Base-by-base conservation (phyloP, 2,113 vertebrate species). In the Protomyctophum bolini region DNA sequence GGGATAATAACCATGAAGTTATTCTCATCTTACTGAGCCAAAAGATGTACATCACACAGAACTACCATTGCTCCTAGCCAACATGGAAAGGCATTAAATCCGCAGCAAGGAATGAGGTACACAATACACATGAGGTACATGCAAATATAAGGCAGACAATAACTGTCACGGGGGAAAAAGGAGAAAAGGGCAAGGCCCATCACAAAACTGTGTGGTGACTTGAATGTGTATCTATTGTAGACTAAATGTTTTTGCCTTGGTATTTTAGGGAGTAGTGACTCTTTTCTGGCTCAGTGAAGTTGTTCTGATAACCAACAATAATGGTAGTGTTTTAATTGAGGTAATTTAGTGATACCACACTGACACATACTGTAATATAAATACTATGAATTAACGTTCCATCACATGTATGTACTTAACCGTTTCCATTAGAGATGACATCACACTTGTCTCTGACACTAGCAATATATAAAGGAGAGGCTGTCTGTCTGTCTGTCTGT, bases 1-100 rank as follows among this genome's bases (percentile, higher is more conserved):
- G 60, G 68, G 82, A 81, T 88, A 80, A 86, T 85, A 86, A 84
- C 75, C 84, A 75, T 83, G 75, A 83, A 83, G 85, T 87, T 84
- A 87, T 84, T 76, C 70, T 65, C 72, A 72, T 81, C 77, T 15
- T 77, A 80, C 85, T 86, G 72, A 81, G 80, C 79, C 75, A 72
- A 75, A 85, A 56, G 78, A 87, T 85, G 84, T 52, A 85, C 87
- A 89, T 84, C 76, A 88, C 21, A 21, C 21, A 83, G 85, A 86
- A 68, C 60, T 62, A 76, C 28, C 77, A 72, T 72, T 29, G 77
- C 80, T 79, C 75, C 80, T 54, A 70, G 69, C 69, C 70, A 73
- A 68, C 67, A 65, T 57, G 72, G 75, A 86, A 84, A 79, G 67
- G 62, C 66, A 87, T 75, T 70, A 78, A 70, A 75, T 52, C 55